A percentile compares a stretch with the other conserved stretches of the same genome.
Conservation (phyloP, 2,797 vertebrate genomes). For the Lepus oiostolus region DNA sequence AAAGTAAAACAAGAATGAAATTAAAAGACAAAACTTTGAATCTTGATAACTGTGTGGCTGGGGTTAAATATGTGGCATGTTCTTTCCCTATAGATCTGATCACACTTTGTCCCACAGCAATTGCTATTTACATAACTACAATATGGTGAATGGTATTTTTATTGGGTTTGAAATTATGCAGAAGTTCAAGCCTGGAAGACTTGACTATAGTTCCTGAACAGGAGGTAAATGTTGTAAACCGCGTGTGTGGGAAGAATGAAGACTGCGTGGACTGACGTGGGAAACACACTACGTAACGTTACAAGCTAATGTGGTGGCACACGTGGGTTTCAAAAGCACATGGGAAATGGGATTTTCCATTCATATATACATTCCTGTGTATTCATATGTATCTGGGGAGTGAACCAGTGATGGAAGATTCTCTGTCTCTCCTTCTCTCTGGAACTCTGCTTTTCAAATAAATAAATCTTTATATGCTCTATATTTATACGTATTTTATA, state of each 20-base stretch:
- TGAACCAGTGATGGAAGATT: no score
- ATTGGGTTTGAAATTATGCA: slow-evolving; percentile 50
- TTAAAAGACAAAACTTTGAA: slow-evolving; percentile 38
- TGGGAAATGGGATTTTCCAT: no score
- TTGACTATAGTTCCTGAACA: not conserved
- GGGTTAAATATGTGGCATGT: not conserved
- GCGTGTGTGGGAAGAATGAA: not conserved
- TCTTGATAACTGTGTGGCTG: not conserved
- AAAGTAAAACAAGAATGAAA: slow-evolving; percentile 44
- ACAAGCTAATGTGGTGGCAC: not conserved
- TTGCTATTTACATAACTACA: slow-evolving; percentile 33
- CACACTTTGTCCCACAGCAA: not conserved
- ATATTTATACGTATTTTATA: not conserved
- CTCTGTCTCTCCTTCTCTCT: no score
- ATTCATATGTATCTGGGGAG: no score
- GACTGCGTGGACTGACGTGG: fast-evolving
- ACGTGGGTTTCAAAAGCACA: no score
- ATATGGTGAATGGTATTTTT: slow-evolving; percentile 56
- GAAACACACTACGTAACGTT: not conserved
- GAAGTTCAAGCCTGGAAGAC: slow-evolving; percentile 19
- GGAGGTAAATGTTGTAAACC: not conserved
- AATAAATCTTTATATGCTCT: not conserved
- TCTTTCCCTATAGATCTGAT: not conserved
- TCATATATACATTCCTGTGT: not conserved
- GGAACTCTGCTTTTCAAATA: not conserved